These are phyloP conservation scores for Himalopsyche anomala DNA, from an alignment of 2,888 invertebrate genomes.

Conservation along the genomic window DNA sequence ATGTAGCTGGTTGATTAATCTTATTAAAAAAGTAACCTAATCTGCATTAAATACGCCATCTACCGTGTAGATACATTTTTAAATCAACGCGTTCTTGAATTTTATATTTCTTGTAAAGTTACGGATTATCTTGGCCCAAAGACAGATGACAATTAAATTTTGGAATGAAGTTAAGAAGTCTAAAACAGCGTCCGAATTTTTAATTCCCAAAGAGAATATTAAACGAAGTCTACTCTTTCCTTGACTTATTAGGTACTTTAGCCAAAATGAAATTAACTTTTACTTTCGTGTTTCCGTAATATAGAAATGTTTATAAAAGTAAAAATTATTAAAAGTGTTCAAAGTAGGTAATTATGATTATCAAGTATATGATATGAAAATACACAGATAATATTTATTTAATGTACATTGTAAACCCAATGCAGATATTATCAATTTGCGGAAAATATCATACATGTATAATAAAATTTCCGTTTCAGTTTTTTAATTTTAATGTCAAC, in stretches of 20 bases:
- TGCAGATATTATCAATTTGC: too few species aligned
- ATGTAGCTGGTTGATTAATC: too few species aligned
- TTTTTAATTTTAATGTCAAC: too few species aligned
- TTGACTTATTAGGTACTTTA: slow-evolving; percentile 18
- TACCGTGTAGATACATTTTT: too few species aligned
- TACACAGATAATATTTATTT: too few species aligned
- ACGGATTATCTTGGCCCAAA: not conserved
- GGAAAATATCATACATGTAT: too few species aligned
- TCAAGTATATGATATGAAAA: too few species aligned
- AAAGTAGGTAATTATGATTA: too few species aligned
- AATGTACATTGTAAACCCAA: too few species aligned
- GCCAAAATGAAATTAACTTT: not conserved
- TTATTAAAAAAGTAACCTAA: too few species aligned
- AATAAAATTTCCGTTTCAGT: too few species aligned
- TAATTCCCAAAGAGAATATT: slow-evolving; percentile 1
- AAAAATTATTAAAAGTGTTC: not conserved
- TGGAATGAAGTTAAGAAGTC: slow-evolving; percentile 11
- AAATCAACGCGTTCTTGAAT: not conserved
- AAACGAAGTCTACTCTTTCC: slow-evolving; percentile 9
- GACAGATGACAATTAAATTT: slow-evolving; percentile 34
- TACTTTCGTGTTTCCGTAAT: not conserved
- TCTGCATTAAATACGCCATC: too few species aligned
- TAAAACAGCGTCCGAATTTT: slow-evolving; percentile 14
- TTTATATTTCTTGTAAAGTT: not conserved
- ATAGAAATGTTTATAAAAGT: not conserved